Percentiles rank a stretch among this genome's conserved stretches.
phyloP scores from a whole-genome alignment of 2,797 vertebrate species.

The Antrozous pallidus region DNA sequence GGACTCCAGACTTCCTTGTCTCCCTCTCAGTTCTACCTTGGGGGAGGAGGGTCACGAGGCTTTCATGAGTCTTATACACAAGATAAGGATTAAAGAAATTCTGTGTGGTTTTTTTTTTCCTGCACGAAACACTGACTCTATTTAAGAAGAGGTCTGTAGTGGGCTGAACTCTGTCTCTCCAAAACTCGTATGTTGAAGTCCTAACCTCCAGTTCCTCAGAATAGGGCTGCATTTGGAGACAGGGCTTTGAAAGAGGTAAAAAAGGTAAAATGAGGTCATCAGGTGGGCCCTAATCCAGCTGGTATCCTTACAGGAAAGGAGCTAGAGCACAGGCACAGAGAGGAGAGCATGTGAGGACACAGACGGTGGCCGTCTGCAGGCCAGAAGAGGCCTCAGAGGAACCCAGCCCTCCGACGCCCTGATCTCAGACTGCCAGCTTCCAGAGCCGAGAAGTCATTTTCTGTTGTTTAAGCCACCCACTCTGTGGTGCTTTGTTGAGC shows the following conservation, averaged over 20 bases:
- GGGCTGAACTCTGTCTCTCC: background rate
- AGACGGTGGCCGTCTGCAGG: background rate
- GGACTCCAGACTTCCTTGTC: background rate
- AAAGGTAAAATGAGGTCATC: background rate
- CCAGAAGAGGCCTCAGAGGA: background rate
- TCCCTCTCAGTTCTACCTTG: background rate
- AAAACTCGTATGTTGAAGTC: background rate
- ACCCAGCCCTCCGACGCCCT: background rate
- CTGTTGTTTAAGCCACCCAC: background rate
- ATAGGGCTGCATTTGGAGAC: background rate
- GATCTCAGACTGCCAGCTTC: background rate
- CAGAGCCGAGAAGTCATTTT: background rate
- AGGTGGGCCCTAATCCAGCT: background rate
- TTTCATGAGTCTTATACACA: background rate
- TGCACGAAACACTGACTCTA: background rate
- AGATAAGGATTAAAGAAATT: background rate
- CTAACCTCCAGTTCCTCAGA: background rate
- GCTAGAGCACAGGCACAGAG: background rate
- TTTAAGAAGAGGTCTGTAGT: background rate
- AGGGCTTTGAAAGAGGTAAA: background rate
- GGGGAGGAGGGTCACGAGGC: accelerated
- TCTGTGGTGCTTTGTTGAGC: background rate
- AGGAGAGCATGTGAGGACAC: background rate
- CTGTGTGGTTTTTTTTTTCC: background rate
- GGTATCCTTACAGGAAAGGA: background rate